Evolutionary conservation across 2,888 invertebrate genomes (phyloP).

Genomic region (Flabesymbios commensalis): DNA sequence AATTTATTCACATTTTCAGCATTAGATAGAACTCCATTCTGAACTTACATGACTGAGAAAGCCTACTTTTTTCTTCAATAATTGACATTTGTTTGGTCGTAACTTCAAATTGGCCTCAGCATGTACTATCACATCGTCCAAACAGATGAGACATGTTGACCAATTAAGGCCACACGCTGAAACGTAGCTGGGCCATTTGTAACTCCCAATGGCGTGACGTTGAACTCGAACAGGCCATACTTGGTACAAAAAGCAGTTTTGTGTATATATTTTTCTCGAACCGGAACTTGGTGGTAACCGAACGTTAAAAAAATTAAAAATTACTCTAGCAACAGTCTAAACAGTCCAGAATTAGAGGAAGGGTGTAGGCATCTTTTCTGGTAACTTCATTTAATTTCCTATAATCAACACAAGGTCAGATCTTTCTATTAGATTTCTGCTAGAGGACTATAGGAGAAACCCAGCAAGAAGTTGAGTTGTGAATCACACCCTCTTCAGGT

Average conservation of each 20-base stretch:
- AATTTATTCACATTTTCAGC: background rate
- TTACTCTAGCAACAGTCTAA: background rate
- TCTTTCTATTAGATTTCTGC: too few relatives aligned
- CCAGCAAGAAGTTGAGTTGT: too few relatives aligned
- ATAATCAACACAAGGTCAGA: constrained; percentile 3
- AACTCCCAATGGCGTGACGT: too few relatives aligned
- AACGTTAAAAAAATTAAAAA: background rate
- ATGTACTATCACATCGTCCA: constrained; percentile 14
- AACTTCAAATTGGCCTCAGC: constrained; percentile 6
- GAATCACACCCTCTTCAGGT: too few relatives aligned
- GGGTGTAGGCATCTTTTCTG: background rate
- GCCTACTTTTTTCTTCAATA: constrained; percentile 15
- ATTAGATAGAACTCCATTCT: background rate
- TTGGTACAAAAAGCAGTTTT: background rate
- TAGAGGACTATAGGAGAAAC: too few relatives aligned
- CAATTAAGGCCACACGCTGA: too few relatives aligned
- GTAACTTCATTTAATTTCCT: background rate
- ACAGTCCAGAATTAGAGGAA: background rate
- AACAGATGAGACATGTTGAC: background rate
- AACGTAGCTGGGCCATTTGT: too few relatives aligned
- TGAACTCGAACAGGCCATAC: background rate
- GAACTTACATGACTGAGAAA: constrained; percentile 23
- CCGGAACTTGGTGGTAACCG: constrained; percentile 1
- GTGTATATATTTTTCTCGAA: background rate
- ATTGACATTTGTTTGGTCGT: constrained; percentile 30